phyloP scores from a whole-genome alignment of 2,888 invertebrate species.

The Tryphoninae sp. region DNA sequence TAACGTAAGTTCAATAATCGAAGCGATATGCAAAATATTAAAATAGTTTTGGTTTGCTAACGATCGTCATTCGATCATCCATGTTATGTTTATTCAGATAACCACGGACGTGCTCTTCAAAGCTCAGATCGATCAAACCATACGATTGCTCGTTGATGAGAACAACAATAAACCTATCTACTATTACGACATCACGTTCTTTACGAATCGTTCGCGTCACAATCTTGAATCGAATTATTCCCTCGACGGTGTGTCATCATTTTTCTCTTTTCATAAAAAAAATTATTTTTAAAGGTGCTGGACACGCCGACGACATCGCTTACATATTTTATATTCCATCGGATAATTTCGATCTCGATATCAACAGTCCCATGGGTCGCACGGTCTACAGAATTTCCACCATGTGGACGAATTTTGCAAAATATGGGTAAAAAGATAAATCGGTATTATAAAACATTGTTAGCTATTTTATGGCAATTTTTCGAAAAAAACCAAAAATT shows the following conservation, averaged over 20 bases:
- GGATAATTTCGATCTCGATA: conserved; percentile 23
- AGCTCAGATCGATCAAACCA: conserved; percentile 34
- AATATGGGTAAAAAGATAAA: conserved; percentile 51
- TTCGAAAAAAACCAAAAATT: background rate
- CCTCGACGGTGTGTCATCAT: background rate
- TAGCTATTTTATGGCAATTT: background rate
- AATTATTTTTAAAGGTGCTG: conserved; percentile 41
- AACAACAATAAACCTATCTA: conserved; percentile 53
- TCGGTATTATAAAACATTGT: too few relatives aligned
- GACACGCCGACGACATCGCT: conserved; percentile 47
- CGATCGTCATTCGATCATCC: background rate
- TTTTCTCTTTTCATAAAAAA: background rate
- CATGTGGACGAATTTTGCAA: conserved; percentile 62
- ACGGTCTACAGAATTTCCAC: conserved; percentile 37
- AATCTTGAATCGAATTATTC: background rate
- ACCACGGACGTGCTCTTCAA: conserved; percentile 35
- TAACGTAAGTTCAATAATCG: conserved; percentile 3
- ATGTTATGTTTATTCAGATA: conserved; percentile 60
- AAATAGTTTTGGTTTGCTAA: conserved; percentile 32
- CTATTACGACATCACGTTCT: conserved; percentile 65
- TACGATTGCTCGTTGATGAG: conserved; percentile 8
- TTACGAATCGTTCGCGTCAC: conserved; percentile 62
- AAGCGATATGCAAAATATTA: conserved; percentile 31
- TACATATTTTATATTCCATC: conserved; percentile 43
- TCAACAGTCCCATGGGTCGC: conserved; percentile 26